These are phyloP conservation scores for Meiosimyza decipiens DNA, from an alignment of 2,888 invertebrate species.

Conservation along the genomic window DNA sequence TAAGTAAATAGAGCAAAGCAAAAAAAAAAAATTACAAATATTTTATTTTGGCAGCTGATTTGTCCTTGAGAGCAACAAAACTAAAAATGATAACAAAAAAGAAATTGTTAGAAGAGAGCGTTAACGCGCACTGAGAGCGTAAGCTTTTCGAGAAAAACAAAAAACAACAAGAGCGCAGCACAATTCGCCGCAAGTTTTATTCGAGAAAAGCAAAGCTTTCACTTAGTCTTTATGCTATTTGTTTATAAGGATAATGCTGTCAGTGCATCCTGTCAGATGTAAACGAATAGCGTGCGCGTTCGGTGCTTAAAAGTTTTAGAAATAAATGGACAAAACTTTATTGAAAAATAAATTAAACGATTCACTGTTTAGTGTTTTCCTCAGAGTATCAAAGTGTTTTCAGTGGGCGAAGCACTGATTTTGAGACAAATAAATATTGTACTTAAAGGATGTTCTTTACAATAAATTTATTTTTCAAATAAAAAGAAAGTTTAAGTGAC, in stretches of 20 bases:
- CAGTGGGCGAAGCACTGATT: no score
- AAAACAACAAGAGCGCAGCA: constrained; percentile 1
- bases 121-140: constrained; percentile 27
- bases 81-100: constrained; percentile 37
- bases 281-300: constrained; percentile 56
- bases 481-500: background rate
- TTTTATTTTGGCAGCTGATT: constrained; percentile 46
- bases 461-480: no score
- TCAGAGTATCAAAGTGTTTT: no score
- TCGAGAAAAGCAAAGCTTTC: constrained; percentile 33
- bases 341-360: background rate
- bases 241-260: constrained; percentile 45
- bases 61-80: constrained; percentile 55
- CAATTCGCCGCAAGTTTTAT: constrained; percentile 51
- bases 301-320: constrained; percentile 45
- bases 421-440: no score
- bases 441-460: no score
- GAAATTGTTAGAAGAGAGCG: constrained; percentile 37
- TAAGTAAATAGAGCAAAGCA: background rate
- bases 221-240: background rate
- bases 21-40: background rate
- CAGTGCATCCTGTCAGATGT: constrained; percentile 47
- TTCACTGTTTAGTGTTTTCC: no score
- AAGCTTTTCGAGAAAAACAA: background rate
- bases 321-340: background rate